Conservation (phyloP, 2,797 vertebrate genomes). For the Columba guinea region DNA sequence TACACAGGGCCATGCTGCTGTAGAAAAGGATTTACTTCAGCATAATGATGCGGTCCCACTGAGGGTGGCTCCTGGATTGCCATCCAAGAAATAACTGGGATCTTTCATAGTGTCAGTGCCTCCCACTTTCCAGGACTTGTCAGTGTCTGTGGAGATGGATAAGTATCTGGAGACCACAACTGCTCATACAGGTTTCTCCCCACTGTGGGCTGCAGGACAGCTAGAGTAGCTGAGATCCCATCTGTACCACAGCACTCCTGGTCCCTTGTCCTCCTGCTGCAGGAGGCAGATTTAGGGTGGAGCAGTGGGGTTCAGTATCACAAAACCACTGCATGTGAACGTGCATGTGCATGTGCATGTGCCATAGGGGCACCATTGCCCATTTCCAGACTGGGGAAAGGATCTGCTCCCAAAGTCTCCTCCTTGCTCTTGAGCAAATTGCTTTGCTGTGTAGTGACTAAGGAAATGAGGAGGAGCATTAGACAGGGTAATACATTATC, state of each 20-base stretch:
- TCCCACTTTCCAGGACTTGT: not conserved
- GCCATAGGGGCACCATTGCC: not conserved
- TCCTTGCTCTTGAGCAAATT: not conserved
- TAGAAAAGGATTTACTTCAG: not conserved
- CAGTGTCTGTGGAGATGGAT: not conserved
- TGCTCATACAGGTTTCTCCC: not conserved
- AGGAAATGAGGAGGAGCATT: not conserved
- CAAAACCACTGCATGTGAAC: too few species aligned
- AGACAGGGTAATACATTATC: not conserved
- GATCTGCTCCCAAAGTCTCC: not conserved
- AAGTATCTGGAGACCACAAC: not conserved
- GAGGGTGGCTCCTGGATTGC: not conserved
- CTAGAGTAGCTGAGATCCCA: not conserved
- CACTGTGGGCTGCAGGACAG: not conserved
- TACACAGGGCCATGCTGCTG: not conserved
- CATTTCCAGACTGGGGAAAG: not conserved
- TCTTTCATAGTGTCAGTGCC: not conserved
- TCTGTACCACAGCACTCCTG: not conserved
- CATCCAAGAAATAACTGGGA: not conserved
- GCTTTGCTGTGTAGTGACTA: not conserved
- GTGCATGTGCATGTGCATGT: too few species aligned
- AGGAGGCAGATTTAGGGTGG: not conserved
- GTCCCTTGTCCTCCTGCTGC: not conserved
- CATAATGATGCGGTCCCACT: not conserved
- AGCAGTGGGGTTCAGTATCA: not conserved